These are phyloP conservation scores for Hylaea fasciaria DNA, from an alignment of 2,888 invertebrate species.

Conservation along the genomic window DNA sequence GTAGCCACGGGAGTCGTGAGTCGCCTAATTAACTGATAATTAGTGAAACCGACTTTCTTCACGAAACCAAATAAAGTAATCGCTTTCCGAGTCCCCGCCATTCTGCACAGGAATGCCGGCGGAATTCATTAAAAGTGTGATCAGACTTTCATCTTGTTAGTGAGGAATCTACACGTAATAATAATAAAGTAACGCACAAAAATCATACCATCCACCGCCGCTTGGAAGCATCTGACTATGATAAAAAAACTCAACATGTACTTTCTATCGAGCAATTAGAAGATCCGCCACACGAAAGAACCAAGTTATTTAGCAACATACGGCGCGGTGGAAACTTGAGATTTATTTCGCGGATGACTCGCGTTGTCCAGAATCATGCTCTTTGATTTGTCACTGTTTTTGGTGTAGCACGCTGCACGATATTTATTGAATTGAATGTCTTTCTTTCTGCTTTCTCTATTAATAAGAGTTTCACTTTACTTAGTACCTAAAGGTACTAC, in stretches of 20 bases:
- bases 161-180: constrained; percentile 66
- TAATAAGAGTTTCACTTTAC: constrained; percentile 5
- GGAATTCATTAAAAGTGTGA: constrained; percentile 71
- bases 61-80: constrained; percentile 43
- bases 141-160: constrained; percentile 80
- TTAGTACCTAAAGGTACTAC: neutral
- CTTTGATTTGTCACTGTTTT: constrained; percentile 33
- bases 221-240: constrained; percentile 52
- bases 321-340: constrained; percentile 29
- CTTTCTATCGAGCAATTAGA: constrained; percentile 80
- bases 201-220: constrained; percentile 60
- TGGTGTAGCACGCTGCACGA: constrained; percentile 10
- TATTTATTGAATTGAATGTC: neutral
- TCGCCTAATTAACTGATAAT: constrained; percentile 43
- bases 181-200: constrained; percentile 73
- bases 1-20: constrained; percentile 5
- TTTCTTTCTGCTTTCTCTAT: constrained; percentile 19
- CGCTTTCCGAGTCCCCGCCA: constrained; percentile 51
- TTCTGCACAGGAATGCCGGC: constrained; percentile 58
- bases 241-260: constrained; percentile 66
- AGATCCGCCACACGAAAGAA: constrained; percentile 82
- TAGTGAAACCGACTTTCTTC: constrained; percentile 52
- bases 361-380: constrained; percentile 19
- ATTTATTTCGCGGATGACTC: constrained; percentile 30
- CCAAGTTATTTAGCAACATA: constrained; percentile 35